Evolutionary conservation across 2,888 invertebrate genomes (phyloP).

Genomic region (Nineta flava): DNA sequence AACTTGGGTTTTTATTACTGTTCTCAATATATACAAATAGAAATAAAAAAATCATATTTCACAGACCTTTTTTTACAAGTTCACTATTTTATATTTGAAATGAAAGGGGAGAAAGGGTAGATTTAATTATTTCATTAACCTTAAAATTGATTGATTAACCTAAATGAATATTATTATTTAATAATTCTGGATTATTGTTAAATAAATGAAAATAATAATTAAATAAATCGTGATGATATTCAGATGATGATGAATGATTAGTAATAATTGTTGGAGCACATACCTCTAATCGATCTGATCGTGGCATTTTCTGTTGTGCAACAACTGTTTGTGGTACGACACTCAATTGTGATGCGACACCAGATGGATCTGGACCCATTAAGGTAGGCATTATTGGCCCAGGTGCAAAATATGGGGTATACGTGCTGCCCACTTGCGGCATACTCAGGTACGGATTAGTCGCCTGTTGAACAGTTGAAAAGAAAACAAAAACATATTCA

Average conservation of each 20-base stretch:
- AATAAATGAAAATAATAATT: not conserved
- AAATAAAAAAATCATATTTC: too few relatives aligned
- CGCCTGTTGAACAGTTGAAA: conserved; percentile 40
- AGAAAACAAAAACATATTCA: conserved; percentile 16
- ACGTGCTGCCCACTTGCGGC: conserved; percentile 76
- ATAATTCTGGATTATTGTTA: not conserved
- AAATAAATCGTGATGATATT: not conserved
- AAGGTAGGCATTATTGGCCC: conserved; percentile 79
- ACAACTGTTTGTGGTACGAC: conserved; percentile 74
- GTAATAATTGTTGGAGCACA: conserved; percentile 24
- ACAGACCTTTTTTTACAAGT: too few relatives aligned
- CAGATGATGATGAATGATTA: not conserved
- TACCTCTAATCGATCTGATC: conserved; percentile 94
- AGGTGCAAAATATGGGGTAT: conserved; percentile 81
- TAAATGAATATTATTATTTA: not conserved
- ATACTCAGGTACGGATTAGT: conserved; percentile 86
- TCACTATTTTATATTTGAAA: too few relatives aligned
- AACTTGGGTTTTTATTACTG: too few relatives aligned
- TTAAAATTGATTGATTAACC: too few relatives aligned
- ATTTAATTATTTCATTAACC: too few relatives aligned
- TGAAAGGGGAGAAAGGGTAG: too few relatives aligned
- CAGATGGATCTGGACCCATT: conserved; percentile 73
- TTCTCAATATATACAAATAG: too few relatives aligned
- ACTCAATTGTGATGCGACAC: conserved; percentile 67
- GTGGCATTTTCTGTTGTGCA: conserved; percentile 82